These are phyloP conservation scores for Loripinus fragilis DNA, from an alignment of 2,888 invertebrate genomes.

Conservation along the genomic window DNA sequence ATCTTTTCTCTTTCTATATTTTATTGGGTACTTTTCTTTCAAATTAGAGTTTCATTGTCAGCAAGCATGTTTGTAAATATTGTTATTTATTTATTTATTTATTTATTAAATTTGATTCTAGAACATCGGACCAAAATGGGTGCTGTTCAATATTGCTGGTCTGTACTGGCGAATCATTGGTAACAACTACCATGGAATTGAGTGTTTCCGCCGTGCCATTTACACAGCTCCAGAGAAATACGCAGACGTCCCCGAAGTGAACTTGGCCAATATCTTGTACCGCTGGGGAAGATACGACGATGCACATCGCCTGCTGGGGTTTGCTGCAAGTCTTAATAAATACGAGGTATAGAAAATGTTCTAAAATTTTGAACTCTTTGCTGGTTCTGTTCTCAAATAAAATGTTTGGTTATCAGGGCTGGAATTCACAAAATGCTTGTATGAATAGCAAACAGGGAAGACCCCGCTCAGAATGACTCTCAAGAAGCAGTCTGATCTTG, in stretches of 20 bases:
- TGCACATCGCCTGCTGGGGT: slow-evolving; percentile 86
- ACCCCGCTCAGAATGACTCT: too few species aligned
- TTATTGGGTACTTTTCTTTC: too few species aligned
- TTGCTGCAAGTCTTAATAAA: slow-evolving; percentile 87
- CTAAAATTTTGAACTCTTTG: too few species aligned
- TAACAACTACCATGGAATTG: slow-evolving; percentile 88
- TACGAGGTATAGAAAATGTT: slow-evolving; percentile 89
- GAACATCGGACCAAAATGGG: slow-evolving; percentile 90
- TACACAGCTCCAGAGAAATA: slow-evolving; percentile 86
- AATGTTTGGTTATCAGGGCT: too few species aligned
- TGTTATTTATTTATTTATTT: not conserved
- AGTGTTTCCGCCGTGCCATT: slow-evolving; percentile 88
- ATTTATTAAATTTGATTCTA: slow-evolving; percentile 77
- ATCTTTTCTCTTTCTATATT: too few species aligned
- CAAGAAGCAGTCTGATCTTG: too few species aligned
- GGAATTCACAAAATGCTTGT: too few species aligned
- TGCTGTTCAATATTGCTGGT: slow-evolving; percentile 89
- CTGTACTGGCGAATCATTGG: slow-evolving; percentile 91
- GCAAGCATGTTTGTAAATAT: too few species aligned
- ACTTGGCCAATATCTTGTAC: slow-evolving; percentile 88
- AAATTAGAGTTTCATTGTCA: too few species aligned
- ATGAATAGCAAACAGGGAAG: too few species aligned
- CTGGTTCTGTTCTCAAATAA: too few species aligned
- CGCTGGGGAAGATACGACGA: slow-evolving; percentile 86
- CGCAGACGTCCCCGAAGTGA: slow-evolving; percentile 88